Percentiles rank a stretch among this genome's conserved stretches.
These are phyloP conservation scores for Oryzias melastigma DNA, from an alignment of 2,113 vertebrate genomes.

Conservation along the genomic window DNA sequence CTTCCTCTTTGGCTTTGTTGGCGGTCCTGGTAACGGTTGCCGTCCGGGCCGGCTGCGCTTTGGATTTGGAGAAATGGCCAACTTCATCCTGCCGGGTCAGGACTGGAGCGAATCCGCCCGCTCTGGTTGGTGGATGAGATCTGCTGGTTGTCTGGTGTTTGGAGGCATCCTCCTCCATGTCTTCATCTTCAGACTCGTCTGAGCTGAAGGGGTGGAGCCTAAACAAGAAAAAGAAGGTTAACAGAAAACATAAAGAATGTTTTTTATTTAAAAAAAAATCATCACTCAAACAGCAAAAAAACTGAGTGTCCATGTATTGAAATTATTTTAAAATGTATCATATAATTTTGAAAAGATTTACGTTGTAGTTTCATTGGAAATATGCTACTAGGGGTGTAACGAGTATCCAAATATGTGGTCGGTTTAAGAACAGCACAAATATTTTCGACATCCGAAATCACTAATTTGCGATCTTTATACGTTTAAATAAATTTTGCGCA, in stretches of 20 bases:
- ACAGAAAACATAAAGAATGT: too few species aligned
- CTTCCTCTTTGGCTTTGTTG: slow-evolving; percentile 49
- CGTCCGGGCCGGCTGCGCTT: slow-evolving; percentile 19
- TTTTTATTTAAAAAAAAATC: too few species aligned
- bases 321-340: too few species aligned
- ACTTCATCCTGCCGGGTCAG: slow-evolving; percentile 25
- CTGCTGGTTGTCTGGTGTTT: slow-evolving; percentile 47
- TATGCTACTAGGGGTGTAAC: too few species aligned
- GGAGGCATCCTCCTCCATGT: slow-evolving; percentile 56
- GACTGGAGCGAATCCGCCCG: slow-evolving; percentile 18
- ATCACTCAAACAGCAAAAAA: too few species aligned
- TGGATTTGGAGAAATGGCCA: slow-evolving; percentile 16
- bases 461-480: not conserved
- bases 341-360: too few species aligned
- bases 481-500: too few species aligned
- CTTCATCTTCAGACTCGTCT: slow-evolving; percentile 80
- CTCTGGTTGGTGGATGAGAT: slow-evolving; percentile 14
- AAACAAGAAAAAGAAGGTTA: not conserved
- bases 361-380: too few species aligned
- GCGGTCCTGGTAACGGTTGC: slow-evolving; percentile 39
- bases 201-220: slow-evolving; percentile 89
- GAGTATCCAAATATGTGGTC: too few species aligned
- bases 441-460: too few species aligned
- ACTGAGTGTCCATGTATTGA: too few species aligned
- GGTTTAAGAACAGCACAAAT: too few species aligned